A percentile compares a stretch with the other conserved stretches of the same genome.
phyloP scores from a whole-genome alignment of 2,797 vertebrate species.

The Tinamus major region DNA sequence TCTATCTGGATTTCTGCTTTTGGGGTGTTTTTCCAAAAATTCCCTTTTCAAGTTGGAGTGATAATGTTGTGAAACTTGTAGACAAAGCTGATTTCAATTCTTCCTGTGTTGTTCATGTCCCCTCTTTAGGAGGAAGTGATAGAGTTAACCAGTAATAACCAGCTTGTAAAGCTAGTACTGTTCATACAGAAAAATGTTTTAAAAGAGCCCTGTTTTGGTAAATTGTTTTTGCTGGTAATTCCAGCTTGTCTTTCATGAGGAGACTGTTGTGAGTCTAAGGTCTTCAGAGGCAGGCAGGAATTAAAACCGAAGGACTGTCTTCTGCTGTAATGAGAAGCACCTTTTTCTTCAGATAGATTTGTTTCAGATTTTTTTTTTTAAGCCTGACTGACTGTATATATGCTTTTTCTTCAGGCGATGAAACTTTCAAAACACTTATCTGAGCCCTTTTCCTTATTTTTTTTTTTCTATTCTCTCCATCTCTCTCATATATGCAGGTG shows the following conservation, averaged over 20 bases:
- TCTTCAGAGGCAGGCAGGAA: background rate
- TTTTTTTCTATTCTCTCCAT: background rate
- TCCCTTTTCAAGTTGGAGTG: background rate
- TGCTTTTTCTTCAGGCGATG: background rate
- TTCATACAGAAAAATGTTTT: background rate
- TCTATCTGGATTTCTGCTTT: background rate
- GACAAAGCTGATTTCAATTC: background rate
- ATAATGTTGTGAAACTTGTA: background rate
- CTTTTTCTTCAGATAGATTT: background rate
- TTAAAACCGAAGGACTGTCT: background rate
- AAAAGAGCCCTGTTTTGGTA: background rate
- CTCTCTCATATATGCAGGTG: fast-evolving
- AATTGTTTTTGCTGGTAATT: background rate
- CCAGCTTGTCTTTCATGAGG: background rate
- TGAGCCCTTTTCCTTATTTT: background rate
- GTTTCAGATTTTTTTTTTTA: background rate
- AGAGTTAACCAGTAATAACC: background rate
- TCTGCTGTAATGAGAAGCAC: background rate
- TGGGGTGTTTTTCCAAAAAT: background rate
- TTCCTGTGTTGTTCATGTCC: background rate
- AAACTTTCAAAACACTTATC: fast-evolving
- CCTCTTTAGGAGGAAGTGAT: background rate
- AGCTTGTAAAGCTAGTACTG: background rate
- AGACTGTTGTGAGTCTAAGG: background rate
- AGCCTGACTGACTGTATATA: background rate